Percentiles rank a stretch among this genome's conserved stretches.
These are phyloP conservation scores for Urophycis tenuis DNA, from an alignment of 2,797 vertebrate genomes.

Conservation along the genomic window DNA sequence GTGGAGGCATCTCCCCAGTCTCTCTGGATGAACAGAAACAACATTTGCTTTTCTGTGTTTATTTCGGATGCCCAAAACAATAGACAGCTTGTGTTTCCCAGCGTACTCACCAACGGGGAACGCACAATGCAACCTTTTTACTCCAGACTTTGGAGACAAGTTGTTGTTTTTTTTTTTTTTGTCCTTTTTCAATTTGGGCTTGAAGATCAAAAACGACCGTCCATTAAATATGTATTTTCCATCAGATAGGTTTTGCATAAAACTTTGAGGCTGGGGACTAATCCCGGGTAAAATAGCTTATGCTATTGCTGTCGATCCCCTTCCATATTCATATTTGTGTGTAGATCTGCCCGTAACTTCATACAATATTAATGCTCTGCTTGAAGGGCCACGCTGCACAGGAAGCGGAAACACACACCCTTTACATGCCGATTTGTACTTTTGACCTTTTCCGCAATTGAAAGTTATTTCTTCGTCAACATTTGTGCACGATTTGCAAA, in stretches of 20 bases:
- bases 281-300: conserved; percentile 41
- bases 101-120: conserved; percentile 11
- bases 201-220: conserved; percentile 47
- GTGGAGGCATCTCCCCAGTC: background rate
- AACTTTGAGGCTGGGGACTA: conserved; percentile 35
- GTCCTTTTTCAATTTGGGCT: conserved; percentile 8
- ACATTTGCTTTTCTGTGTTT: background rate
- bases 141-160: conserved; percentile 28
- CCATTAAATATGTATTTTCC: conserved; percentile 42
- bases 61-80: background rate
- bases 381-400: conserved; percentile 12
- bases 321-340: conserved; percentile 18
- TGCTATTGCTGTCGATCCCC: conserved; percentile 30
- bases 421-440: background rate
- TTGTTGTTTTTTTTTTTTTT: no score
- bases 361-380: conserved; percentile 1
- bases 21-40: background rate
- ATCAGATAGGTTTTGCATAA: conserved; percentile 37
- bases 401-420: background rate
- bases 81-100: background rate
- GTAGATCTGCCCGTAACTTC: conserved; percentile 16
- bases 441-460: background rate
- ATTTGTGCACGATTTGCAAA: background rate
- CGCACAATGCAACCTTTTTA: conserved; percentile 15
- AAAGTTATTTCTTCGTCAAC: background rate